Evolutionary conservation across 2,888 invertebrate genomes (phyloP).

Genomic region (Cephonodes hylas): DNA sequence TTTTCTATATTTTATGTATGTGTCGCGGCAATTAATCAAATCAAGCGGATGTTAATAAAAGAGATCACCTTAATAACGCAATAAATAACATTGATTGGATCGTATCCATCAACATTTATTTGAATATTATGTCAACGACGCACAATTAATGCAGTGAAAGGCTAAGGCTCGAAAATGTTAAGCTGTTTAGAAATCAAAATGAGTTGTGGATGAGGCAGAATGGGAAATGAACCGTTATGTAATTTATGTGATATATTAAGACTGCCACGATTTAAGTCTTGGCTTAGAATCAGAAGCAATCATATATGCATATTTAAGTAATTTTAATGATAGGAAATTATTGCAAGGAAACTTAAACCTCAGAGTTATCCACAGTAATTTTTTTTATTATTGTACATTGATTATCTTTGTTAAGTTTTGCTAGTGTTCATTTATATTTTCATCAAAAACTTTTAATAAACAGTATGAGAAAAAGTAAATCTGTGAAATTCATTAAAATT

Average conservation of each 20-base stretch:
- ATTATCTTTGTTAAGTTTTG: no score
- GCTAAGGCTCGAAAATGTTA: conserved; percentile 8
- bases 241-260: background rate
- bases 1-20: conserved; percentile 24
- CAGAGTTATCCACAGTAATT: no score
- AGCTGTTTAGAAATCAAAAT: conserved; percentile 12
- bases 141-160: conserved; percentile 18
- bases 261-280: no score
- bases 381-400: no score
- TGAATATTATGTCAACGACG: conserved; percentile 22
- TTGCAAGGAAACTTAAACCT: no score
- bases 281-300: no score
- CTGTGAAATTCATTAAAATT: no score
- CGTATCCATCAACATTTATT: conserved; percentile 20
- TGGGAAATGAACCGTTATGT: conserved; percentile 11
- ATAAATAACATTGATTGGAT: conserved; percentile 28
- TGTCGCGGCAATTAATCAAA: conserved; percentile 18
- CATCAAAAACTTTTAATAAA: no score
- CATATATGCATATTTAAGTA: no score
- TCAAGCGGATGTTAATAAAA: conserved; percentile 15
- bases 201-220: conserved; percentile 4
- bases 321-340: no score
- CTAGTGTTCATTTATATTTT: no score
- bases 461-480: no score
- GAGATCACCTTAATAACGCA: conserved; percentile 19